These are phyloP conservation scores for Campopleginae sp. DNA, from an alignment of 2,888 invertebrate species.

Conservation along the genomic window DNA sequence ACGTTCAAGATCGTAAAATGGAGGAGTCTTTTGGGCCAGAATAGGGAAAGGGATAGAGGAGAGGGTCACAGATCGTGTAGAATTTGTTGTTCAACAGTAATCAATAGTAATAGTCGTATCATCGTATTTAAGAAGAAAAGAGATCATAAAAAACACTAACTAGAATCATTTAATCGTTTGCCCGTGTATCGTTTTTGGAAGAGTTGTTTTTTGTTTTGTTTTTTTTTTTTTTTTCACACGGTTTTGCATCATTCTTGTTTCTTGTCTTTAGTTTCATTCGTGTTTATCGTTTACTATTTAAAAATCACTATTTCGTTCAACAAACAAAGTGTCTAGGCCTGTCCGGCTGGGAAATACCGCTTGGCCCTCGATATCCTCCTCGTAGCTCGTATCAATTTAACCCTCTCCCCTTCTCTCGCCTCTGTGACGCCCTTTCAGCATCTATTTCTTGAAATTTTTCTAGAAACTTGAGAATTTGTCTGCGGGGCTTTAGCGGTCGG, in stretches of 20 bases:
- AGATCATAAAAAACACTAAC: slow-evolving; percentile 85
- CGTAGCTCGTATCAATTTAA: slow-evolving; percentile 15
- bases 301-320: slow-evolving; percentile 80
- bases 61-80: slow-evolving; percentile 80
- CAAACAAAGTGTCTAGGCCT: slow-evolving; percentile 80
- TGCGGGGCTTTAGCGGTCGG: slow-evolving; percentile 57
- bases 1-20: no score
- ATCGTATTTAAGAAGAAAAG: slow-evolving; percentile 81
- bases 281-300: slow-evolving; percentile 73
- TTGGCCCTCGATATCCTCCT: slow-evolving; percentile 68
- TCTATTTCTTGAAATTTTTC: slow-evolving; percentile 29
- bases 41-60: slow-evolving; percentile 17
- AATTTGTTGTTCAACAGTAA: slow-evolving; percentile 78
- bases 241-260: slow-evolving; percentile 64
- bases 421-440: no score
- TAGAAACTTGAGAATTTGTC: slow-evolving; percentile 26
- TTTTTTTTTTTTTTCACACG: slow-evolving; percentile 74
- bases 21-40: background rate
- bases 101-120: slow-evolving; percentile 78
- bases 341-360: slow-evolving; percentile 66
- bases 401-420: slow-evolving; percentile 24
- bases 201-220: slow-evolving; percentile 74
- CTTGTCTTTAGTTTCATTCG: slow-evolving; percentile 12
- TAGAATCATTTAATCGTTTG: slow-evolving; percentile 81
- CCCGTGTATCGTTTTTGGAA: slow-evolving; percentile 71